phyloP scores from a whole-genome alignment of 2,113 vertebrate genomes.

The Scomber scombrus region DNA sequence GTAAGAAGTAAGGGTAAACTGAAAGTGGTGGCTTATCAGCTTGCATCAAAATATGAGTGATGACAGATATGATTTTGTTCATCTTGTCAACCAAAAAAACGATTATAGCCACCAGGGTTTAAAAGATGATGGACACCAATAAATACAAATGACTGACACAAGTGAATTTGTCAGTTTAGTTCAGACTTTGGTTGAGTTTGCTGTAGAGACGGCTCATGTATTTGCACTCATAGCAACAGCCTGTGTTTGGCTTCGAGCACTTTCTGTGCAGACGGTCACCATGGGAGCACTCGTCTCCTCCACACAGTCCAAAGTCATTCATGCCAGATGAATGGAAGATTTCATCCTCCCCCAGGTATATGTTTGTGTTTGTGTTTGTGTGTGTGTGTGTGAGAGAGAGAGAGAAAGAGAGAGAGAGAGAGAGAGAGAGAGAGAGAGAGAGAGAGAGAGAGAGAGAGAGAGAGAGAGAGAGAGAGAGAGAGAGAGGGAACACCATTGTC shows the following conservation, averaged over 20 bases:
- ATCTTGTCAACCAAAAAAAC: neutral
- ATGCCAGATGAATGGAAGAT: neutral
- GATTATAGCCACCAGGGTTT: neutral
- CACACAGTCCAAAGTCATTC: neutral
- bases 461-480: no score
- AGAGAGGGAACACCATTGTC: no score
- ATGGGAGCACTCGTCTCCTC: constrained; percentile 12
- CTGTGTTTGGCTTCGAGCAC: neutral
- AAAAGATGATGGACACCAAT: neutral
- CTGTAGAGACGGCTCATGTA: neutral
- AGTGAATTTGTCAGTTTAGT: neutral
- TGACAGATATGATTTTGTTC: neutral
- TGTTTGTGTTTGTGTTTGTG: neutral
- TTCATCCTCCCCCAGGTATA: neutral
- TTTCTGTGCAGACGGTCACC: neutral
- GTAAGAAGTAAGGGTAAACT: neutral
- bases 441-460: no score
- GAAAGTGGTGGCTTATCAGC: neutral
- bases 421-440: no score
- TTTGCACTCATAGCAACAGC: neutral
- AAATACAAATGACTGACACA: neutral
- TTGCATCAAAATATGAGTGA: neutral
- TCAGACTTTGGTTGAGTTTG: neutral
- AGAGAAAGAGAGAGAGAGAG: no score
- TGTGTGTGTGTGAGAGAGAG: no score